phyloP scores from a whole-genome alignment of 2,797 vertebrate genomes.

The Lemur catta region DNA sequence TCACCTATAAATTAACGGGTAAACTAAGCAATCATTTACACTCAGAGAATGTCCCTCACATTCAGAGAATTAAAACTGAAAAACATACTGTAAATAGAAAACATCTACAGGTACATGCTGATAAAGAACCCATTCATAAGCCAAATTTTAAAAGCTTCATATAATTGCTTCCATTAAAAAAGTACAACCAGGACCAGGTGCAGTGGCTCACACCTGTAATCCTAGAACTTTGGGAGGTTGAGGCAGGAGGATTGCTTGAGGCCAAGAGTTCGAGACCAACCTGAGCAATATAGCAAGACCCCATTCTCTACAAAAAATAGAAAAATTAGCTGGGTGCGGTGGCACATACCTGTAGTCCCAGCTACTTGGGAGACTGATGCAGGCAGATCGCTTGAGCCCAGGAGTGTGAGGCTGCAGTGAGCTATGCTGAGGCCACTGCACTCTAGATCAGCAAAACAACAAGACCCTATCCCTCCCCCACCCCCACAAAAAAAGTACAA shows the following conservation, averaged over 20 bases:
- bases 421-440: background rate
- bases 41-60: background rate
- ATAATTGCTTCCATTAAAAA: background rate
- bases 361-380: background rate
- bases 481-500: background rate
- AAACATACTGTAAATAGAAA: background rate
- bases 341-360: background rate
- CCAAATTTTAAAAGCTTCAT: background rate
- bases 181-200: background rate
- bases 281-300: background rate
- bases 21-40: background rate
- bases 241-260: background rate
- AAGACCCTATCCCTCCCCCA: background rate
- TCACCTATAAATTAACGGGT: background rate
- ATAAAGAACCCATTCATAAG: background rate
- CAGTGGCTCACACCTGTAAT: background rate
- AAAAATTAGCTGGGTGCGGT: background rate
- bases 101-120: background rate
- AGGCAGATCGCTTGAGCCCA: background rate
- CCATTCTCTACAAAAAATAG: background rate
- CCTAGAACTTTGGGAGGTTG: background rate
- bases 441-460: background rate
- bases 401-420: background rate
- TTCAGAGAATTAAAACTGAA: conserved; percentile 13
- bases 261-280: background rate